Percentiles rank a stretch among this genome's conserved stretches.
Evolutionary conservation across 2,113 vertebrate species (phyloP).

Genomic region (Hucho hucho): DNA sequence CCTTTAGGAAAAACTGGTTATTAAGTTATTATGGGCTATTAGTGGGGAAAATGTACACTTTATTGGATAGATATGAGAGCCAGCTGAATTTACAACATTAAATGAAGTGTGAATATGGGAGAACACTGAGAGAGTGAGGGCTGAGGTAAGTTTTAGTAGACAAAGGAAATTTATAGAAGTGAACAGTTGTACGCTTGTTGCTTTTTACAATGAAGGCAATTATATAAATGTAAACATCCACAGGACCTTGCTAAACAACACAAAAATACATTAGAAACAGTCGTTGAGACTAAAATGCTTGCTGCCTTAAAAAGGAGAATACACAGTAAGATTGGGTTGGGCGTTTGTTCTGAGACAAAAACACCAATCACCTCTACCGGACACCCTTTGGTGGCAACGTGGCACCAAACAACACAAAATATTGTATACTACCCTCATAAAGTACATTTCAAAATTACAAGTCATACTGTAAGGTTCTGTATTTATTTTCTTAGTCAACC

Average conservation of each 20-base stretch:
- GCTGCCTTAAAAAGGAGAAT: neutral
- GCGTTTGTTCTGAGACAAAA: too few species aligned
- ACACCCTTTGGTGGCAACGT: too few species aligned
- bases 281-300: neutral
- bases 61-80: conserved; percentile 41
- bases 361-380: too few species aligned
- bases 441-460: too few species aligned
- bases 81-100: conserved; percentile 40
- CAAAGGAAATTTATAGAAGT: conserved; percentile 13
- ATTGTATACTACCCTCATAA: too few species aligned
- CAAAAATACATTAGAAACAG: neutral
- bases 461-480: too few species aligned
- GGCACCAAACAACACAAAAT: too few species aligned
- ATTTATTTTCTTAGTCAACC: too few species aligned
- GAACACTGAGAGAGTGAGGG: conserved; percentile 16
- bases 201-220: conserved; percentile 25
- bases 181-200: conserved; percentile 24
- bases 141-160: conserved; percentile 19
- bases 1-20: conserved; percentile 28
- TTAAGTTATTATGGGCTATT: conserved; percentile 46
- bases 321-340: neutral
- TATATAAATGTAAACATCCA: neutral
- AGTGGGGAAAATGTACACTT: conserved; percentile 27
- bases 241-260: neutral
- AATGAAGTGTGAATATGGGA: conserved; percentile 35